Base-by-base conservation (phyloP, 2,113 vertebrate genomes). In the Phalacrocorax carbo region DNA sequence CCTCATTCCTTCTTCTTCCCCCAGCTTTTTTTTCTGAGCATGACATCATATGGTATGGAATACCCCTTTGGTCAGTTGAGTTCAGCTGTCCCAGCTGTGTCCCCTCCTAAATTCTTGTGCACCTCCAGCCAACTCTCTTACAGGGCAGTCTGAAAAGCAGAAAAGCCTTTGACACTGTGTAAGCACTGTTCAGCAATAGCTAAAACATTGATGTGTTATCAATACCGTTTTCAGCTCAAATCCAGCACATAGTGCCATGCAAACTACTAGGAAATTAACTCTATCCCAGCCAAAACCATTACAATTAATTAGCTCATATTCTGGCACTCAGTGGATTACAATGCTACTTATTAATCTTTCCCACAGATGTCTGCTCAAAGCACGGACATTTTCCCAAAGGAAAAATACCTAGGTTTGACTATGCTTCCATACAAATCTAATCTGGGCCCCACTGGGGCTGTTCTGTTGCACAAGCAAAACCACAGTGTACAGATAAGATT, bases 31-130 rank as follows among this genome's bases (percentile, higher is more conserved):
- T n/a, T 60, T 54, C 22, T 80, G 32, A 55, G 14, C 19, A 21
- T 0, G 3, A 68, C 5, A 2, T 25, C 5, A 0, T 40, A 36
- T 4, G 4, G 29, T 40, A 42, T 36, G 8, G 8, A 55, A 61
- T 64, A 1, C 23, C 36, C 2, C 11, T 58, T 51, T 36, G 48
- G 18, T 42, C 48, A 25, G 8, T 3, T 44, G 6, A 4, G 5
- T 26, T 78, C 55, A 48, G 29, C 8, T 85, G 18, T 86, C 29
- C 42, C 13, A 7, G 20, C 12, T 46, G 5, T 76, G 62, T 75
- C 8, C 11, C 9, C 12, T 86, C 25, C 22, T 16, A 34, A 0
- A 22, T 58, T 34, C 46, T 79, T 23, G 15, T 40, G 30, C 38
- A 42, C 2, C 2, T 29, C 25, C 42, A 76, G 42, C 15, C 14